Base-by-base conservation (phyloP, 2,113 vertebrate species). In the Nothocercus julius region DNA sequence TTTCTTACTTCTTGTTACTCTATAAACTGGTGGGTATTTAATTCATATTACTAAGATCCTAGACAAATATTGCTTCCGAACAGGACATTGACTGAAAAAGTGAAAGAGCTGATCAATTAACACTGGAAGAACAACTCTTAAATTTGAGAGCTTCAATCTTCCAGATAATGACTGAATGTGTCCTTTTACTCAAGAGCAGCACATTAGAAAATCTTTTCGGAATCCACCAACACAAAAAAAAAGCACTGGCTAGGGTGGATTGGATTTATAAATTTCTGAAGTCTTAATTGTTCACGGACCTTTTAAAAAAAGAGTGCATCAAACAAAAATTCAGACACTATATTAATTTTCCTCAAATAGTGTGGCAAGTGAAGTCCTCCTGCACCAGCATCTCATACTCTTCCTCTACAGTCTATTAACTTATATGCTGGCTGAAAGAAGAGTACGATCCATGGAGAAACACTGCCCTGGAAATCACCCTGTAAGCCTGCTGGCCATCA, bases 101-200 rank as follows among this genome's bases (percentile, higher is more conserved):
- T 70, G 63, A 69, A 91, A 80, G 40, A 45, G 36, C 73, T 63
- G 30, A 85, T 70, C 87, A 92, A n/a, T 79, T 94, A 89, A 82
- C 82, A 82, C n/a, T 20, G 13, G 13, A 53, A 30, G 27, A 85
- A 82, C 34, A 79, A 0, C 4, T 20, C 73, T 25, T 58, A 66
- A 20, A 79, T 1, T 7, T 58, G 27, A 92, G 92, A 89, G 44
- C 53, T 87, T 53, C 69, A 53, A 8, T 25, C 11, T 47, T 84
- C 69, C 73, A 84, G 22, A 13, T 58, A 75, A 89, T 27, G 13
- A 82, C n/a, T 59, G 70, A 90, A 91, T 92, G 72, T 62, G 66
- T 3, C 16, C 40, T 92, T 85, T 69, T 25, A 82, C 67, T 66
- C 82, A 49, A 82, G 63, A 91, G 68, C 11, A 89, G n/a, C 12